phyloP scores from a whole-genome alignment of 1,140 invertebrate species.

The Neodiprion fabricii region DNA sequence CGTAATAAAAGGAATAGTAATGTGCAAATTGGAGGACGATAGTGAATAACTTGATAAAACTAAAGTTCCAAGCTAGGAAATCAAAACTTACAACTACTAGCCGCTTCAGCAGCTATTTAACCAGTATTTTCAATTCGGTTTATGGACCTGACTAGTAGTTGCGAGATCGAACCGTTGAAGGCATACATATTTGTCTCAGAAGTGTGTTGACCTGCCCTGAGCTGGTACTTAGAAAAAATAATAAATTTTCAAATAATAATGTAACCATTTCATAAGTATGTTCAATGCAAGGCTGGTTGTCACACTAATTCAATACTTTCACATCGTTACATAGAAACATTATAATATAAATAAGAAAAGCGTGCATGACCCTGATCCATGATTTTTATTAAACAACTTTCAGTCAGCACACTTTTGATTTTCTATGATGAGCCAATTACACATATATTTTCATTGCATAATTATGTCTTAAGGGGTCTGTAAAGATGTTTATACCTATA shows the following conservation, averaged over 20 bases:
- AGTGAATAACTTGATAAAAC: conserved; percentile 4
- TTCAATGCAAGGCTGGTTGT: not conserved
- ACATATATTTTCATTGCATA: not conserved
- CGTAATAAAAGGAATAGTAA: not conserved
- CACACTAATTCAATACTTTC: not conserved
- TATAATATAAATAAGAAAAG: not conserved
- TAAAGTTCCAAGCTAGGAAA: not conserved
- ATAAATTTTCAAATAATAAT: not conserved
- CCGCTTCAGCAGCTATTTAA: not conserved
- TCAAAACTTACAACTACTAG: not conserved
- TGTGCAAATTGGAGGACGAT: not conserved
- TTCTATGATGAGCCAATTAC: not conserved
- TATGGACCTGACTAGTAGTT: not conserved
- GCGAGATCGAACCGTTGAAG: not conserved
- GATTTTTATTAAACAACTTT: not conserved
- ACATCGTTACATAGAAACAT: not conserved
- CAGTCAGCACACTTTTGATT: not conserved
- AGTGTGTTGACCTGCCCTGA: conserved; percentile 6
- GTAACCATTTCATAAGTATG: conserved; percentile 7
- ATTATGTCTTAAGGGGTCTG: not conserved
- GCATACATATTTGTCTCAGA: not conserved
- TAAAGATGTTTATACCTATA: not conserved
- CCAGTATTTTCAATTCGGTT: not conserved
- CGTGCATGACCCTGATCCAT: not conserved
- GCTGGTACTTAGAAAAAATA: not conserved